Base-by-base conservation (phyloP, 2,888 invertebrate species). In the Diplolepis rosae region DNA sequence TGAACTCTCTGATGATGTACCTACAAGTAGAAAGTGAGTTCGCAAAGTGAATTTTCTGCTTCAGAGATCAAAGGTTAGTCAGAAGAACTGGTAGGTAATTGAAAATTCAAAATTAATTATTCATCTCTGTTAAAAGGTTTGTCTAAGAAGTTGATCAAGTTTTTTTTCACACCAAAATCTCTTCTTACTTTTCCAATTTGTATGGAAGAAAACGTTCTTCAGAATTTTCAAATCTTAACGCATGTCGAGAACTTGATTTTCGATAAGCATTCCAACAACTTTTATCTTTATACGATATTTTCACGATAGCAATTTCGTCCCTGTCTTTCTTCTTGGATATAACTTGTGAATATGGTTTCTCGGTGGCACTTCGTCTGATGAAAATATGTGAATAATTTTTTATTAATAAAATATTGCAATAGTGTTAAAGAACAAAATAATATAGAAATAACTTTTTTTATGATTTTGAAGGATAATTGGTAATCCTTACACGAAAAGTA, bases 1-100 rank as follows among this genome's bases (percentile, higher is more conserved):
- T 73, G 70, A 73, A 73, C 68, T 66, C 52, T 39, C 51, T 50
- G 66, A 56, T 65, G 66, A 72, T 56, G 68, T 67, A 65, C 65
- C 69, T 50, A 66, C 45, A 30, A 56, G 61, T 15, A 35, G 69
- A 24, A 35, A 32, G 56, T 51, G 35, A 48, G 69, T 69, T 61
- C 50, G 66, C 65, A 22, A n/a, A 42, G 35, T 27, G 54, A 51
- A 66, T 54, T 66, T 65, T 67, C 67, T 61, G 48, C 50, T 39
- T 22, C 28, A 56, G 28, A 22, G 30, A 67, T 54, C 39, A 52
- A 68, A 54, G 18, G 39, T 27, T 54, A 13, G 52, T 27, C 11
- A 61, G 42, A 42, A 22, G 35, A 15, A 51, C 28, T 50, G 15
- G 50, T 3, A 18, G 28, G 35, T 11, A 32, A 50, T 22, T 7